A percentile compares a stretch with the other conserved stretches of the same genome.
Evolutionary conservation across 2,113 vertebrate species (phyloP).

Genomic region (Labeo rohita): DNA sequence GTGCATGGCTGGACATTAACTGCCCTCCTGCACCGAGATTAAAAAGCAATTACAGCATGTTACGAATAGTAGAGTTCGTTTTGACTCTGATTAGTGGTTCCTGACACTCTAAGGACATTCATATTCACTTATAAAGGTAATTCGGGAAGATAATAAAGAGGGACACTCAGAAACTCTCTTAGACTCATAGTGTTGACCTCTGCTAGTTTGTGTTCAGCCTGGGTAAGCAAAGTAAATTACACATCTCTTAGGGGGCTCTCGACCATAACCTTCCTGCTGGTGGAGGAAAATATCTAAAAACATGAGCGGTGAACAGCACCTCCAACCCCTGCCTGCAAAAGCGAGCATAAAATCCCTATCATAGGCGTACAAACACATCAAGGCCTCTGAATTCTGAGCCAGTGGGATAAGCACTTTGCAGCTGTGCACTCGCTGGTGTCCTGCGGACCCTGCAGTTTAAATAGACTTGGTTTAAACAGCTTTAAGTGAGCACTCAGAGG

Average conservation of each 20-base stretch:
- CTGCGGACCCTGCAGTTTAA: background rate
- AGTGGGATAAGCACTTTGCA: conserved; percentile 23
- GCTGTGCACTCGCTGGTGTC: background rate
- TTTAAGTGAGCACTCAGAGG: conserved; percentile 29
- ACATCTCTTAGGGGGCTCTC: conserved; percentile 2
- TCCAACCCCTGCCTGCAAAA: background rate
- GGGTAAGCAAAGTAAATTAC: conserved; percentile 33
- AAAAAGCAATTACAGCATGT: conserved; percentile 51
- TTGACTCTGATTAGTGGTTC: conserved; percentile 22
- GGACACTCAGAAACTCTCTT: background rate
- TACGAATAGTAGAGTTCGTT: conserved; percentile 22
- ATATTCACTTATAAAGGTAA: conserved; percentile 15
- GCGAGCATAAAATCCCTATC: conserved; percentile 12
- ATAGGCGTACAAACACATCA: conserved; percentile 2
- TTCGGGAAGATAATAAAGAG: background rate
- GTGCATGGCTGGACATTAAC: conserved; percentile 48
- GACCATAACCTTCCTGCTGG: background rate
- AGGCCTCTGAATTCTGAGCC: conserved; percentile 4
- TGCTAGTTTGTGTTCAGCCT: conserved; percentile 26
- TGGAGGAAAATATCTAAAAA: background rate
- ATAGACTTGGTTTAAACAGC: conserved; percentile 18
- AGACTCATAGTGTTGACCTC: background rate
- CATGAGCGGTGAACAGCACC: background rate
- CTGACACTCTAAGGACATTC: conserved; percentile 10
- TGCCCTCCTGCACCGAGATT: conserved; percentile 27